phyloP scores from a whole-genome alignment of 2,888 invertebrate species.

The Drosophila ustulata region DNA sequence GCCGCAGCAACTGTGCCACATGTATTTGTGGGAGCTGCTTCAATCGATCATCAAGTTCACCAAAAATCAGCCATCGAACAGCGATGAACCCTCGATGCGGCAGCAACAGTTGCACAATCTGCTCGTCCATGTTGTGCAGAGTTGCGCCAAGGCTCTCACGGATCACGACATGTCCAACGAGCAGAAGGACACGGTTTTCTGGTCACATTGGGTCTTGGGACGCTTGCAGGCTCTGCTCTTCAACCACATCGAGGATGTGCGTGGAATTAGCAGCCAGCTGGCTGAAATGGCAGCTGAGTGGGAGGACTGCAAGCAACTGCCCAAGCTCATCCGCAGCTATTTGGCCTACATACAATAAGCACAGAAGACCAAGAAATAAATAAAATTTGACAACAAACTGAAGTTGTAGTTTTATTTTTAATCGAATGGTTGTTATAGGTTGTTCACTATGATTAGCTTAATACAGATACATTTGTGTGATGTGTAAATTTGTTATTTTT shows the following conservation, averaged over 20 bases:
- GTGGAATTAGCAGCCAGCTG: slow-evolving; percentile 28
- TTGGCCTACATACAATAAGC: slow-evolving; percentile 24
- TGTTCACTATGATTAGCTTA: too few species aligned
- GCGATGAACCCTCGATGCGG: background rate
- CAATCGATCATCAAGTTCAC: slow-evolving; percentile 20
- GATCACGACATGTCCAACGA: slow-evolving; percentile 18
- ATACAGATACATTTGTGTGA: too few species aligned
- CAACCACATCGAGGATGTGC: slow-evolving; percentile 30
- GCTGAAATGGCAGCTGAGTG: slow-evolving; percentile 13
- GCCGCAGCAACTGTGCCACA: slow-evolving; percentile 45
- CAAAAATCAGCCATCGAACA: slow-evolving; percentile 6
- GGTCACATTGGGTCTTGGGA: slow-evolving; percentile 58
- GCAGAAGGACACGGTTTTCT: slow-evolving; percentile 30
- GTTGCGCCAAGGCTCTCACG: slow-evolving; percentile 8
- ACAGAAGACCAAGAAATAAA: too few species aligned
- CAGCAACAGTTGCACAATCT: slow-evolving; percentile 3
- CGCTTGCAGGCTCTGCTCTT: slow-evolving; percentile 50
- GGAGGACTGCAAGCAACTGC: slow-evolving; percentile 15
- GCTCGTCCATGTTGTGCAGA: slow-evolving; percentile 37
- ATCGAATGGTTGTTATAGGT: too few species aligned
- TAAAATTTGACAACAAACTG: too few species aligned
- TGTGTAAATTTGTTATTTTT: too few species aligned
- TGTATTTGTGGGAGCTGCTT: slow-evolving; percentile 62
- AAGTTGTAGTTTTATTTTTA: too few species aligned
- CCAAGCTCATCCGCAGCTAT: slow-evolving; percentile 29